Evolutionary conservation across 2,113 vertebrate genomes (phyloP).

Genomic region (Semicossyphus pulcher): DNA sequence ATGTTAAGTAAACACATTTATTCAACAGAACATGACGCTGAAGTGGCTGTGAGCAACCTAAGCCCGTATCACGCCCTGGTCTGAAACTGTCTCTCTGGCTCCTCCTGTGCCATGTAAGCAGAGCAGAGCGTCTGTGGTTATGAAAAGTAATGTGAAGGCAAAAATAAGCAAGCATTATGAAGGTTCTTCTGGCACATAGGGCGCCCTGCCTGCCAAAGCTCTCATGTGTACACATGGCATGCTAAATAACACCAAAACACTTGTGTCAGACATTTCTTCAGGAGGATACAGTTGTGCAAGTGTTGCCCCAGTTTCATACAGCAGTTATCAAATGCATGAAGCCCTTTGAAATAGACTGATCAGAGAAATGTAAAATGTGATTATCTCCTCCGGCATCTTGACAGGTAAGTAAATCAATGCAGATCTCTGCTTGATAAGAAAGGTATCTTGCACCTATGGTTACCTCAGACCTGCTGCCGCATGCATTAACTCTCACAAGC

Average conservation of each 20-base stretch:
- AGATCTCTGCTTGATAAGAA: background rate
- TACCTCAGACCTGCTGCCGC: background rate
- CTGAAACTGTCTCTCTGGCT: background rate
- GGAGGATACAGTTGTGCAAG: background rate
- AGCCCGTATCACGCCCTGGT: background rate
- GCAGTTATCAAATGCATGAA: background rate
- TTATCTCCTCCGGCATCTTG: background rate
- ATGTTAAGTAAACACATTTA: background rate
- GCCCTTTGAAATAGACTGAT: background rate
- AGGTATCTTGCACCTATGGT: background rate
- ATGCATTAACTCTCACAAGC: background rate
- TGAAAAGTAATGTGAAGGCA: background rate
- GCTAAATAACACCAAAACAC: background rate
- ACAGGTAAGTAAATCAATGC: background rate
- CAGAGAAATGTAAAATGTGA: background rate
- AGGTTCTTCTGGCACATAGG: background rate
- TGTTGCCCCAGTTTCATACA: background rate
- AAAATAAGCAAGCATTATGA: background rate
- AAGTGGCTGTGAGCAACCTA: background rate
- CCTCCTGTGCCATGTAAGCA: background rate
- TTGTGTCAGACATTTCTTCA: background rate
- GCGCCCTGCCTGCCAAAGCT: background rate
- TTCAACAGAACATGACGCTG: background rate
- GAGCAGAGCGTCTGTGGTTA: background rate
- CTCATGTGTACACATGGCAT: background rate